Base-by-base conservation (phyloP, 1,140 invertebrate genomes). In the Zelostemma sp. region DNA sequence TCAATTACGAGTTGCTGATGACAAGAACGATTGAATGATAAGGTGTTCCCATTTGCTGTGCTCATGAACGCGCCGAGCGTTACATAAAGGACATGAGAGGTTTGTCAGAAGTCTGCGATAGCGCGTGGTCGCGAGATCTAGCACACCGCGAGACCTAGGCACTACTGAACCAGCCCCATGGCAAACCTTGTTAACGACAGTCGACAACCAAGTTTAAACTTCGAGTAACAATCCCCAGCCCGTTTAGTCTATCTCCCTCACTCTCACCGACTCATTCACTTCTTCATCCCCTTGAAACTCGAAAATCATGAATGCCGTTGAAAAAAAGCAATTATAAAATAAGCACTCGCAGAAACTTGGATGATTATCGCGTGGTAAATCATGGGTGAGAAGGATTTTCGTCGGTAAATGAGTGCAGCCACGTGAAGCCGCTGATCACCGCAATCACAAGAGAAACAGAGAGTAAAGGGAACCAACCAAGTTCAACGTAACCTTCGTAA, bases 181-280 rank as follows among this genome's bases (percentile, higher is more conserved):
- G 77, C 78, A 84, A 85, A 85, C 76, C 83, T 83, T 82, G 84
- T 85, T 85, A 85, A 84, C 78, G 79, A 75, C 80, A 85, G 83
- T 83, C 80, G 81, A 83, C 80, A 82, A 82, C 75, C 82, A 84
- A 84, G 82, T 85, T 83, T 85, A 82, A 85, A 85, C 83, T 86
- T 85, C 68, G 82, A 76, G 77, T 83, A 85, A 85, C 82, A 85
- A 85, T 84, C 75, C 79, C 79, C 80, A 81, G 74, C 76, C 75
- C 68, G 59, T 46, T 62, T 50, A 1, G 19, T 74, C 43, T 62
- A 43, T 56, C 64, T 56, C 58, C 68, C 62, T 66, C 25, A 55
- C 54, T 57, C 48, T 76, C 70, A 73, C 53, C 74, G 67, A 49
- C 58, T 57, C 19, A 17, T 11, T 9, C 11, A 14, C 28, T 50